Evolutionary conservation across 2,113 vertebrate genomes (phyloP), one percentile per base, ranked within the genome.

Genomic region (Abramis brama): DNA sequence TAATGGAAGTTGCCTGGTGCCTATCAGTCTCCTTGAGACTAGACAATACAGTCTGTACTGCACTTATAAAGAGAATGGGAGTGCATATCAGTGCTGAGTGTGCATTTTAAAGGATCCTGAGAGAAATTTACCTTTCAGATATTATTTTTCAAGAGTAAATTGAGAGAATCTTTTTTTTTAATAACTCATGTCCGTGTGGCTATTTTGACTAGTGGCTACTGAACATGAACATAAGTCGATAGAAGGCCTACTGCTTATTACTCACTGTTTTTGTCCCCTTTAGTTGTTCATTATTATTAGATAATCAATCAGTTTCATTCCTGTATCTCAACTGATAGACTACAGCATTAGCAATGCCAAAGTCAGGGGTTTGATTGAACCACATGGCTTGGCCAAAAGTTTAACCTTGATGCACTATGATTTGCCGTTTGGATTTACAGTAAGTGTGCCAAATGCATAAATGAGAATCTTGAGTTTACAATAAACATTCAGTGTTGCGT

Each of bases 1-100:
- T 83, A 83, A 83, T 83, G 82, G 82, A 83, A 25, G 11, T 83
- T n/a, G 21, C 66, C 66, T 59, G 82, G 81, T 71, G 81, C 66
- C 62, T 33, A 68, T 70, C 64, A 59, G 82, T 83, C 82, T 73
- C 62, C 62, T 82, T 82, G 62, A 70, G 60, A 52, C 45, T 70
- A 70, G 45, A 52, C 62, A 33, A 70, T 82, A 15, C 30, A 74
- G 47, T 83, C 25, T 55, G 27, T 70, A 73, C 21, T 57, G 80
- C 80, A 82, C 64, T 82, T 82, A 66, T 52, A 33, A 52, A 82
- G 15, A 11, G 25, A 70, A 55, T 36, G 62, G 13, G 11, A 70
- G 62, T 2, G 12, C 70, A 70, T 70, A 81, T 66, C 59, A 47
- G 79, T 47, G 59, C 39, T 64, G 79, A 45, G 43, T 17, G 12